These are phyloP conservation scores for Piezodorus guildinii DNA, from an alignment of 1,140 invertebrate species.

Conservation along the genomic window DNA sequence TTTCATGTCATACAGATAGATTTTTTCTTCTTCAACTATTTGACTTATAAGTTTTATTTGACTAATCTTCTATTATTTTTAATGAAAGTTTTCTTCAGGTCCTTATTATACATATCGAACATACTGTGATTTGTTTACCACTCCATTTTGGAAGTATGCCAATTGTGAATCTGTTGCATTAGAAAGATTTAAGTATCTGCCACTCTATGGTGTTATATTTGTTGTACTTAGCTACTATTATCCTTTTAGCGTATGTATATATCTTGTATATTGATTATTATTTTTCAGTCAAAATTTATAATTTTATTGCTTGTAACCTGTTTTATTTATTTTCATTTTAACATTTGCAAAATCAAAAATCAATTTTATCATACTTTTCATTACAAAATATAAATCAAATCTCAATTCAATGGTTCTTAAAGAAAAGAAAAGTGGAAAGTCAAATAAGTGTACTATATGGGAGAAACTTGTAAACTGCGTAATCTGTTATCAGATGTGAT, in stretches of 20 bases:
- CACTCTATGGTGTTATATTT: slow-evolving; percentile 54
- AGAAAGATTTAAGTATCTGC: slow-evolving; percentile 53
- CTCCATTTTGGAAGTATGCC: slow-evolving; percentile 51
- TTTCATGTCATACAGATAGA: too few relatives aligned
- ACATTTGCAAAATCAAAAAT: too few relatives aligned
- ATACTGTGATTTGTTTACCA: slow-evolving; percentile 65
- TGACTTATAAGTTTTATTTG: neutral
- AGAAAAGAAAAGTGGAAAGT: too few relatives aligned
- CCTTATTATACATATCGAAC: slow-evolving; percentile 81
- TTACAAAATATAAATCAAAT: too few relatives aligned
- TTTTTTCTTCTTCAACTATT: too few relatives aligned
- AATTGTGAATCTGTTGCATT: slow-evolving; percentile 48
- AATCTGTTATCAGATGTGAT: too few relatives aligned
- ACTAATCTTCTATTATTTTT: neutral
- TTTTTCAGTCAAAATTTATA: neutral
- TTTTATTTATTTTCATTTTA: too few relatives aligned
- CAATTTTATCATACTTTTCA: too few relatives aligned
- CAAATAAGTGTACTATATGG: too few relatives aligned
- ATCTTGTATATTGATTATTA: neutral
- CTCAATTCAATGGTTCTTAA: too few relatives aligned
- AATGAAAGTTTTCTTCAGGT: slow-evolving; percentile 43
- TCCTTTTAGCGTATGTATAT: slow-evolving; percentile 54
- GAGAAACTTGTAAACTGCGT: too few relatives aligned
- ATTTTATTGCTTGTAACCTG: neutral
- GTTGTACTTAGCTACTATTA: slow-evolving; percentile 53